Percentiles rank a stretch among this genome's conserved stretches.
Conservation (phyloP, 2,888 invertebrate species). For the Vanessa cardui region DNA sequence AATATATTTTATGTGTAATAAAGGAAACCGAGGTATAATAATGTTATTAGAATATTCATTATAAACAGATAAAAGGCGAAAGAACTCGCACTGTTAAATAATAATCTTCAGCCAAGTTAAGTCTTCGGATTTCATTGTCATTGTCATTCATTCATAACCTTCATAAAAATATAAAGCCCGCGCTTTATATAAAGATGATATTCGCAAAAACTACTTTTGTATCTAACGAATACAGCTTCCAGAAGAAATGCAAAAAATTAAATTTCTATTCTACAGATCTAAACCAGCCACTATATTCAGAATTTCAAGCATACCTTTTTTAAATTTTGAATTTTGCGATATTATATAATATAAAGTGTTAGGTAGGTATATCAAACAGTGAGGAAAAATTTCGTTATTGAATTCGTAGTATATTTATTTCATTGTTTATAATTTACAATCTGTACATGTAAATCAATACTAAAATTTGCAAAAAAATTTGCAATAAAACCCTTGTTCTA, state of each 20-base stretch:
- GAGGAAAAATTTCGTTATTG: no score
- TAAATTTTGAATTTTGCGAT: no score
- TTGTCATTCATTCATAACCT: slow-evolving; percentile 31
- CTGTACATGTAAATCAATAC: no score
- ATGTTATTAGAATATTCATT: neutral
- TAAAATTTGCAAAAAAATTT: no score
- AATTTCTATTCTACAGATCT: neutral
- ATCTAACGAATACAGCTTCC: neutral
- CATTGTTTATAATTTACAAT: no score
- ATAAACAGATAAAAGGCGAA: slow-evolving; percentile 24
- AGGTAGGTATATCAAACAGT: no score
- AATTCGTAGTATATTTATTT: no score
- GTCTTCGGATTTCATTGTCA: slow-evolving; percentile 37
- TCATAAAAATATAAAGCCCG: slow-evolving; percentile 24
- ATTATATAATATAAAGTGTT: no score
- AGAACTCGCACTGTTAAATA: slow-evolving; percentile 35
- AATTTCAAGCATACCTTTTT: neutral
- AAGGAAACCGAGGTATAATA: no score
- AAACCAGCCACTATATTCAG: neutral
- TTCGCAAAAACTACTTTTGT: slow-evolving; percentile 9
- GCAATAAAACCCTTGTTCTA: no score
- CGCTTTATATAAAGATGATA: slow-evolving; percentile 20
- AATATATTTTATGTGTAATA: no score
- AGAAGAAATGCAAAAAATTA: neutral
- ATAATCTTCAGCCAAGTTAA: slow-evolving; percentile 21